Evolutionary conservation across 1,140 invertebrate species (phyloP), one percentile per base, ranked within the genome.

Genomic region (Pomacea maculata): DNA sequence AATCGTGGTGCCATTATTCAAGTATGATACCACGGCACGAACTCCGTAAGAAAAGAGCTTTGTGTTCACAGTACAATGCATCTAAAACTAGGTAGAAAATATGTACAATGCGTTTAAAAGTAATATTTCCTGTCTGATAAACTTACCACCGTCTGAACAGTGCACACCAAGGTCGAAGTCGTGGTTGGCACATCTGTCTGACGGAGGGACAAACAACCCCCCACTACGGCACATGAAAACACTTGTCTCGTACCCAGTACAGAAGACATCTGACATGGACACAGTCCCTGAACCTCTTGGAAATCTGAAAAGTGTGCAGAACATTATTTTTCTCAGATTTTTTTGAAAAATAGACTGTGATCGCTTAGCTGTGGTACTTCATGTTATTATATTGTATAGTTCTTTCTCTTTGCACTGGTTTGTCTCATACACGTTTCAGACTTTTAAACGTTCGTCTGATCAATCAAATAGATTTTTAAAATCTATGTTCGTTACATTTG

Each of bases 221-320:
- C 10, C 19, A 45, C 80, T 84, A 15, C 34, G 29, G 25, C 83
- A 84, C 65, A 79, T 77, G 55, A 82, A 81, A 19, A 84, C 10
- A n/a, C 77, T 76, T 21, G 29, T 73, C 21, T 83, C 82, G 12
- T 34, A 63, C 12, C 82, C 82, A 19, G 12, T 52, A 75, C 82
- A 83, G 21, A 21, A 57, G 6, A 86, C 76, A 54, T 84, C 79
- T 65, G 82, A 83, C 82, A 87, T 82, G 83, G 86, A 85, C 8
- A 89, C 82, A 0, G 78, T 78, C 8, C 86, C 87, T 25, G 77
- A 87, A 11, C 84, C 86, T 34, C 34, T 72, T 21, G 55, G 19
- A 63, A 68, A 63, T 15, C 75, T 78, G 64, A 34, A 52, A 11
- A 70, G 9, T 17, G 57, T 14, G 0, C 57, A 61, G 4, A 11